Evolutionary conservation across 2,797 vertebrate genomes (phyloP).

Genomic region (Chelonia mydas): DNA sequence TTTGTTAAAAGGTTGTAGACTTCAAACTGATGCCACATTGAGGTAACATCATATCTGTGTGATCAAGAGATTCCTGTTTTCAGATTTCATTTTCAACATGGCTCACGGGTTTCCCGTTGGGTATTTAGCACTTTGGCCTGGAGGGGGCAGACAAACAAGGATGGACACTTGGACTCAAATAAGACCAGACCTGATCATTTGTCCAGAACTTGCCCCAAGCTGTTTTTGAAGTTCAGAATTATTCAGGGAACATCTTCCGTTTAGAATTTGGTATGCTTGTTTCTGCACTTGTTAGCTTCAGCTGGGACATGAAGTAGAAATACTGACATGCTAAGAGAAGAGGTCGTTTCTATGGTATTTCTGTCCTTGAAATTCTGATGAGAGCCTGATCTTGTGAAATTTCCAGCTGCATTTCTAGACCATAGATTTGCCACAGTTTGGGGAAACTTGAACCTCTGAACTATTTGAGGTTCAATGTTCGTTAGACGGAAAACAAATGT

Average conservation of each 20-base stretch:
- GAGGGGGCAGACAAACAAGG: not conserved
- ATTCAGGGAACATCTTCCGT: not conserved
- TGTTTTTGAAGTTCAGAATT: not conserved
- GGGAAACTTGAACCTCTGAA: not conserved
- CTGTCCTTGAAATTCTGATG: not conserved
- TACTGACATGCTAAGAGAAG: not conserved
- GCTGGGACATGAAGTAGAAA: not conserved
- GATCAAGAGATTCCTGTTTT: not conserved
- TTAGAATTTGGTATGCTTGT: not conserved
- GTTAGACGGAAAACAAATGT: not conserved
- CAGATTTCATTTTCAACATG: not conserved
- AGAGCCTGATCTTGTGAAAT: no score
- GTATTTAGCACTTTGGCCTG: not conserved
- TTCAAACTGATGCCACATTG: not conserved
- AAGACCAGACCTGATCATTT: not conserved
- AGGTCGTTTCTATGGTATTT: not conserved
- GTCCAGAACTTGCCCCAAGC: not conserved
- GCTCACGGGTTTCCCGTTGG: not conserved
- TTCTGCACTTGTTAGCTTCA: not conserved
- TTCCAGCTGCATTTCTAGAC: not conserved
- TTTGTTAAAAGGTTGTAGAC: not conserved
- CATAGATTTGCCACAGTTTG: not conserved
- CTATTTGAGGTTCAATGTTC: not conserved
- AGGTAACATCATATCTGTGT: not conserved
- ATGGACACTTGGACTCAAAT: not conserved